Percentiles rank a stretch among this genome's conserved stretches.
Evolutionary conservation across 2,113 vertebrate genomes (phyloP).

Genomic region (Diadophis punctatus): DNA sequence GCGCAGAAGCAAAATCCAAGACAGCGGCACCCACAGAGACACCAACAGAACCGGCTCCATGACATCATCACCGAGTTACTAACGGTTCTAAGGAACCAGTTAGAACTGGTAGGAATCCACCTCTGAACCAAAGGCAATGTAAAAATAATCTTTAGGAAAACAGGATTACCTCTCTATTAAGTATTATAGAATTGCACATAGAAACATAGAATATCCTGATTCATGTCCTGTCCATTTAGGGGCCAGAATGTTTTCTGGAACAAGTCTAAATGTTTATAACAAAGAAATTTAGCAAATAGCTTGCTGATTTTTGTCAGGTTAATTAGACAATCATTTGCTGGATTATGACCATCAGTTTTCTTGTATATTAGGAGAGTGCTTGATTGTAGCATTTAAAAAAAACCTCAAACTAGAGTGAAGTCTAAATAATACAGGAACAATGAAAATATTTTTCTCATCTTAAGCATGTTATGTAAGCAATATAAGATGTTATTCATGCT

Average conservation of each 20-base stretch:
- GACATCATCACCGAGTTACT: no score
- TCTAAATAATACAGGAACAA: neutral
- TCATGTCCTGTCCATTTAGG: neutral
- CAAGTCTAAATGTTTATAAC: neutral
- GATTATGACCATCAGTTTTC: neutral
- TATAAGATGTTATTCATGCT: neutral
- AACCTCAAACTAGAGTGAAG: neutral
- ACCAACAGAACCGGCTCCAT: no score
- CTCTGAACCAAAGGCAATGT: no score
- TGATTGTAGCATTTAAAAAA: neutral
- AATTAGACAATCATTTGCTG: neutral
- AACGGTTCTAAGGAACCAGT: no score
- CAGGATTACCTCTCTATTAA: neutral
- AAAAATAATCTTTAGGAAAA: neutral
- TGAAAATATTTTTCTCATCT: neutral
- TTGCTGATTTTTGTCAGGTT: neutral
- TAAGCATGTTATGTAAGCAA: neutral
- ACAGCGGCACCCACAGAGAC: no score
- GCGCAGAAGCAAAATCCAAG: no score
- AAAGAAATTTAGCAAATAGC: neutral
- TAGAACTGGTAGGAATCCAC: no score
- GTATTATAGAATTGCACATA: neutral
- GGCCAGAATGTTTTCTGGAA: neutral
- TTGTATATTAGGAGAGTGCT: neutral
- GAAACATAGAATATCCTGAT: neutral